Evolutionary conservation across 2,797 vertebrate species (phyloP).

Genomic region (Malurus splendens): DNA sequence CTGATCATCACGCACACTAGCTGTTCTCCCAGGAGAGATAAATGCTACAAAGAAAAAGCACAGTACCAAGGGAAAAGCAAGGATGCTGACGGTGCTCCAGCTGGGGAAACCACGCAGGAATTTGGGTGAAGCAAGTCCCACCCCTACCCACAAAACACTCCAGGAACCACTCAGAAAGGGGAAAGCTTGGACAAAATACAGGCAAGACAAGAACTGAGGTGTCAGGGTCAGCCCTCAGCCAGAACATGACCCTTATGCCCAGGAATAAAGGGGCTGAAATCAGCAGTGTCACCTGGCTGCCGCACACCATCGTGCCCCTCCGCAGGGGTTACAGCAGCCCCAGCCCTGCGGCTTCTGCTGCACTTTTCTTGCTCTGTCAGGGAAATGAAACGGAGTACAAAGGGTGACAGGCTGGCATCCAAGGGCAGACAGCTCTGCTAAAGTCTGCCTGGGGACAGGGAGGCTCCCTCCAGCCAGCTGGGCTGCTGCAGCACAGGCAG

Average conservation of each 20-base stretch:
- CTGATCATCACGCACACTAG: neutral
- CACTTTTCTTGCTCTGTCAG: neutral
- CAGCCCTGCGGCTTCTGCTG: neutral
- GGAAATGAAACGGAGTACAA: fast-evolving
- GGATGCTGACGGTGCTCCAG: neutral
- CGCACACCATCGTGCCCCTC: fast-evolving
- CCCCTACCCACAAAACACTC: neutral
- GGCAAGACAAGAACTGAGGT: neutral
- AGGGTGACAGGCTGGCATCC: neutral
- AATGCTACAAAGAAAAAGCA: neutral
- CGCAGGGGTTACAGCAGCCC: neutral
- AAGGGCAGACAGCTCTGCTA: neutral
- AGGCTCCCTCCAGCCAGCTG: neutral
- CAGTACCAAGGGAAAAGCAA: neutral
- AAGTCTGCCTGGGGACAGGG: neutral
- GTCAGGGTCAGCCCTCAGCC: neutral
- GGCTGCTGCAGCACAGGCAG: neutral
- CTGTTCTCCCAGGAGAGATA: neutral
- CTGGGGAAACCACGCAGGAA: neutral
- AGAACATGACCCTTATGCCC: neutral
- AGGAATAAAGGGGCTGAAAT: neutral
- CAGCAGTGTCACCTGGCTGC: neutral
- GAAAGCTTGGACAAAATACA: neutral
- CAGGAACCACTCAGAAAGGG: neutral
- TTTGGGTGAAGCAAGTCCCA: neutral